Evolutionary conservation across 2,113 vertebrate genomes (phyloP).

Genomic region (Eidolon helvum): DNA sequence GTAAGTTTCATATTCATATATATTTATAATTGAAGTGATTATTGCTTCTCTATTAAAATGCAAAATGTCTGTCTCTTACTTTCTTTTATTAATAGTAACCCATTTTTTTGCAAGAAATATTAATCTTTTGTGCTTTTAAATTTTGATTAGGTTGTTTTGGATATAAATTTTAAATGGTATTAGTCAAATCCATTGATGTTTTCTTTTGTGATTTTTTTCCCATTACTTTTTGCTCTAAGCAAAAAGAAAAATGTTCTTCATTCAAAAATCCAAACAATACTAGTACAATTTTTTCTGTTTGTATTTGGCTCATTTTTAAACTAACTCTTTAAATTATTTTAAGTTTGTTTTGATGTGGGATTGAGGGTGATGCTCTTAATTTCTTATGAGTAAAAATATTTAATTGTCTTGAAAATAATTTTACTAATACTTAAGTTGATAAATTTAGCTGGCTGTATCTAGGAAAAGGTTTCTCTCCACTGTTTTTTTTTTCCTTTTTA

Average conservation of each 20-base stretch:
- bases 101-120: conserved; percentile 9
- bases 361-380: not conserved
- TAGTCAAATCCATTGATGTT: not conserved
- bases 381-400: conserved; percentile 8
- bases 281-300: not conserved
- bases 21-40: not conserved
- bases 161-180: conserved; percentile 21
- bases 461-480: not conserved
- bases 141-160: conserved; percentile 6
- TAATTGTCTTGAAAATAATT: not conserved
- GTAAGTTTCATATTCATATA: not conserved
- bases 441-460: not conserved
- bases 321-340: not conserved
- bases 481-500: not conserved
- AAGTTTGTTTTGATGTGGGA: conserved; percentile 16
- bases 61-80: not conserved
- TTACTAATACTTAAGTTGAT: not conserved
- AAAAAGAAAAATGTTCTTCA: not conserved
- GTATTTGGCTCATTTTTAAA: conserved; percentile 8
- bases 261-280: not conserved
- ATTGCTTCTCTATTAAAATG: conserved; percentile 38
- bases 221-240: conserved; percentile 8
- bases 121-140: not conserved
- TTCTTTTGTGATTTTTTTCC: not conserved
- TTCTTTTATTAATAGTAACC: not conserved